Percentiles rank a stretch among this genome's conserved stretches.
Conservation (phyloP, 2,113 vertebrate genomes). For the Platycercus adscitus region DNA sequence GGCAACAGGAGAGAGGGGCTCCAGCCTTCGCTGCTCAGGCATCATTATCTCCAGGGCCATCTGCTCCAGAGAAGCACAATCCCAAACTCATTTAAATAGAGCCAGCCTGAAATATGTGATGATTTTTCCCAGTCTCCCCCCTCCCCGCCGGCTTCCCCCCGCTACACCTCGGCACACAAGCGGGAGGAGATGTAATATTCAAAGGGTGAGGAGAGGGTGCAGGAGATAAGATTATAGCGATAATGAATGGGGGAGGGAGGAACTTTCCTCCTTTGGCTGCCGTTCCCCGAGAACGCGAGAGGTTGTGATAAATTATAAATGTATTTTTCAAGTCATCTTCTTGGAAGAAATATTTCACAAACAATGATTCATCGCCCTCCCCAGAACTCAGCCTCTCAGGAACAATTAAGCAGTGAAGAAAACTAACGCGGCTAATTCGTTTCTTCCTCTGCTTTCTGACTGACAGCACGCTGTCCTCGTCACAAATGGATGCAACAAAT, state of each 20-base stretch:
- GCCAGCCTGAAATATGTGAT: constrained; percentile 70
- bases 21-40: constrained; percentile 82
- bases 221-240: constrained; percentile 33
- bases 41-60: constrained; percentile 94
- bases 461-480: neutral
- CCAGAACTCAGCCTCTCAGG: constrained; percentile 29
- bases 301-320: constrained; percentile 55
- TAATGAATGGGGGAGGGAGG: constrained; percentile 44
- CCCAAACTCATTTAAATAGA: constrained; percentile 83
- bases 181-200: constrained; percentile 48
- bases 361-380: constrained; percentile 56
- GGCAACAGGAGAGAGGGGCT: constrained; percentile 80
- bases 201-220: constrained; percentile 17
- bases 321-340: constrained; percentile 45
- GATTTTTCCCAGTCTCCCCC: constrained; percentile 42
- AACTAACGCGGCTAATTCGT: constrained; percentile 15
- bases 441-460: neutral
- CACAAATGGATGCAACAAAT: neutral
- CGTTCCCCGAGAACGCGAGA: neutral
- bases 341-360: constrained; percentile 57
- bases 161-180: neutral
- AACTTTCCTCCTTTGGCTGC: constrained; percentile 47
- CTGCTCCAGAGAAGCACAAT: constrained; percentile 87
- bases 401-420: constrained; percentile 51
- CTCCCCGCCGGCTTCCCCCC: neutral